phyloP scores from a whole-genome alignment of 2,797 vertebrate species.

The Halcyon leucocephala region DNA sequence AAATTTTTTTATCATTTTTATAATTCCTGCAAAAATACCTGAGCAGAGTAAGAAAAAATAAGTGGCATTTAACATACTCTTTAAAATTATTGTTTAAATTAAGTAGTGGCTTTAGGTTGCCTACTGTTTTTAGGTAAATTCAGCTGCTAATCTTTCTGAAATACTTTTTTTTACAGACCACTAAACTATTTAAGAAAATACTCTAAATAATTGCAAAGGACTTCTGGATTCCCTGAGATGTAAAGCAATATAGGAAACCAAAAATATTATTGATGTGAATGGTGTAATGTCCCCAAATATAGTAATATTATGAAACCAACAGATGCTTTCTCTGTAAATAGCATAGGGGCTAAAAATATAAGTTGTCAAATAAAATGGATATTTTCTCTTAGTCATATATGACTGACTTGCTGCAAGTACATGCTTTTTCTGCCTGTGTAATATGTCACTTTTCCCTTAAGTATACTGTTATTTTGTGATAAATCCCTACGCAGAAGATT shows the following conservation, averaged over 20 bases:
- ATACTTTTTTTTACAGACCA: not conserved
- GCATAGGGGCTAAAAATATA: not conserved
- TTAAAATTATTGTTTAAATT: not conserved
- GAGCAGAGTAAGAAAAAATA: not conserved
- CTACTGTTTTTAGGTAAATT: not conserved
- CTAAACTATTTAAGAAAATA: not conserved
- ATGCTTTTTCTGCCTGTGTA: not conserved
- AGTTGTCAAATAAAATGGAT: not conserved
- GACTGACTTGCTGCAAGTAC: not conserved
- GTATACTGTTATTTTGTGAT: not conserved
- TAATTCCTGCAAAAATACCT: not conserved
- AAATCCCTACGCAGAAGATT: not conserved
- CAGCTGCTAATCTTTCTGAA: not conserved
- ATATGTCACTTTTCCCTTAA: not conserved
- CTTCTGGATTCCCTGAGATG: not conserved
- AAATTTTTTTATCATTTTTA: not conserved
- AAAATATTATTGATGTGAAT: not conserved
- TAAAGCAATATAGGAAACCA: not conserved
- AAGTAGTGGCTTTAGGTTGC: not conserved
- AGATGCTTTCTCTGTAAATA: not conserved
- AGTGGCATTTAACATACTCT: not conserved
- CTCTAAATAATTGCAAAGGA: not conserved
- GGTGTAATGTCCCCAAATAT: not conserved
- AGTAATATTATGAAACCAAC: not conserved
- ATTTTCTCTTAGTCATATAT: not conserved